Evolutionary conservation across 2,113 vertebrate genomes (phyloP).

Genomic region (Grammomys dolichurus): DNA sequence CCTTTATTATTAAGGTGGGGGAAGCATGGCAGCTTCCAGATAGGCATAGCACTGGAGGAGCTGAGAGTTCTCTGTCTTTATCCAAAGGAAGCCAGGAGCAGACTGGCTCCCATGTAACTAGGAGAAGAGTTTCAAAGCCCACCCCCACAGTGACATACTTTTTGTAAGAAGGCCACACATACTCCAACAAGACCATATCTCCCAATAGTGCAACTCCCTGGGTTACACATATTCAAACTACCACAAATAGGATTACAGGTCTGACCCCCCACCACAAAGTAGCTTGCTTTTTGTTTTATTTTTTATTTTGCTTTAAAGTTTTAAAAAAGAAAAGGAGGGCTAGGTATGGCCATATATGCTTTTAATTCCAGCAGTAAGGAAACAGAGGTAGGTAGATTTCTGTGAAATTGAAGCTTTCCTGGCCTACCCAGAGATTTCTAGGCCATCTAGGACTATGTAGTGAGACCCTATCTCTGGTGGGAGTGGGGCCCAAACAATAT

Average conservation of each 20-base stretch:
- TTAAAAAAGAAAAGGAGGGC: not conserved
- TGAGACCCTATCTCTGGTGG: not conserved
- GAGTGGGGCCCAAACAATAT: not conserved
- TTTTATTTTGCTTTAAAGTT: not conserved
- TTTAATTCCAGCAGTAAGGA: not conserved
- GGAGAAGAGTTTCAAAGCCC: no score
- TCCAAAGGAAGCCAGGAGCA: no score
- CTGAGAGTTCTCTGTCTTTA: no score
- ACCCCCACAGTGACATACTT: no score
- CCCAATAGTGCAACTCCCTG: no score
- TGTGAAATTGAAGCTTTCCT: not conserved
- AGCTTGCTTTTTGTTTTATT: not conserved
- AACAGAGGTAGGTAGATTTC: not conserved
- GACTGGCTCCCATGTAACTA: no score
- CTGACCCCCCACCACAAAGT: not conserved
- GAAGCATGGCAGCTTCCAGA: no score
- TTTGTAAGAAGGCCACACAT: no score
- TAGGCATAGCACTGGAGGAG: no score
- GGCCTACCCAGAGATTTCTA: not conserved
- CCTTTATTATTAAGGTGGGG: no score
- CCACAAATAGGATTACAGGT: not conserved
- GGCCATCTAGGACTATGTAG: not conserved
- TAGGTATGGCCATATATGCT: not conserved
- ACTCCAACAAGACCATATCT: no score
- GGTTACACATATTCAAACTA: no score